These are phyloP conservation scores for Bambusicola thoracicus DNA, from an alignment of 2,113 vertebrate species.

Conservation along the genomic window DNA sequence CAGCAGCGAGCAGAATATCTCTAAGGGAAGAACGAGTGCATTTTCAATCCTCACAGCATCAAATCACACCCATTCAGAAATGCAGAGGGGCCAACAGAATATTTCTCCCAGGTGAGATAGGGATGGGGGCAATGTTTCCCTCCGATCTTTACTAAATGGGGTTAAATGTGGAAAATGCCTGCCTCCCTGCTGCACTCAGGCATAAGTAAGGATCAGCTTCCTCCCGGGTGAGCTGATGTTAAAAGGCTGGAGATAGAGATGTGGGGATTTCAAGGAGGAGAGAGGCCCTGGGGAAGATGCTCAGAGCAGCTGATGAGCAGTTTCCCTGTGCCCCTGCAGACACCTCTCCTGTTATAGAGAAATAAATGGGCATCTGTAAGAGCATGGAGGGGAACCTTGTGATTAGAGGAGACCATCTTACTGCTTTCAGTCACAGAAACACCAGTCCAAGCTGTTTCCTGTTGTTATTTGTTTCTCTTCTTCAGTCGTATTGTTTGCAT, in stretches of 20 bases:
- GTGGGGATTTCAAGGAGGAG: not conserved
- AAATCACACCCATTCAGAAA: not conserved
- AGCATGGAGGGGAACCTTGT: not conserved
- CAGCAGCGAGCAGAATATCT: not conserved
- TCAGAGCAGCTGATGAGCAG: not conserved
- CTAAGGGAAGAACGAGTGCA: not conserved
- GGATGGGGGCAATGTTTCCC: not conserved
- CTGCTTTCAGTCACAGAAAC: not conserved
- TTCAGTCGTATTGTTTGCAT: not conserved
- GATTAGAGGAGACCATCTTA: not conserved
- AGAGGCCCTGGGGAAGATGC: not conserved
- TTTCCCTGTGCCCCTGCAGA: not conserved
- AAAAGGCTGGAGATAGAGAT: not conserved
- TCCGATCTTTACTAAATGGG: not conserved
- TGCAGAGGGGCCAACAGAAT: rapidly evolving
- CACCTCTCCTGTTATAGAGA: not conserved
- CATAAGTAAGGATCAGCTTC: not conserved
- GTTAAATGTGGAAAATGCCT: not conserved
- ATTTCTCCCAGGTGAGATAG: rapidly evolving
- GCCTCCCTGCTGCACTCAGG: not conserved
- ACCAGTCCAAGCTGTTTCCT: not conserved
- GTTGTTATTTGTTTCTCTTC: not conserved
- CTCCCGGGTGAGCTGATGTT: rapidly evolving
- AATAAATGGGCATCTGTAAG: not conserved
- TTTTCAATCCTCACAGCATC: not conserved